Base-by-base conservation (phyloP, 2,113 vertebrate genomes). In the Coreoperca whiteheadi region DNA sequence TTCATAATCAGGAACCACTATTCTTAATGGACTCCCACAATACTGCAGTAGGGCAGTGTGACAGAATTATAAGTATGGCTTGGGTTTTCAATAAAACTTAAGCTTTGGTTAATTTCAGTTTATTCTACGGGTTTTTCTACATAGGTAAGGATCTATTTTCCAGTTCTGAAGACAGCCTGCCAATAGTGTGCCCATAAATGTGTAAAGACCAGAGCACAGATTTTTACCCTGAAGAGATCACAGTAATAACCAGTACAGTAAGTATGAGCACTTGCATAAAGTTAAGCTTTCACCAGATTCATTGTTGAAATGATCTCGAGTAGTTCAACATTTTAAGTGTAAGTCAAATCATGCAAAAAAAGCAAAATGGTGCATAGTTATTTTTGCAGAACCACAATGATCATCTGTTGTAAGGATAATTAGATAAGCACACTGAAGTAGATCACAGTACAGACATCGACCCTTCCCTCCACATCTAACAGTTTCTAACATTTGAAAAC, bases 241-340 rank as follows among this genome's bases (percentile, higher is more conserved):
- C 90, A 91, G 93, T 93, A 83, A 82, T 77, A 83, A 88, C 82
- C 86, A 86, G 65, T 91, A 87, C 79, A 92, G 88, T 90, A 75
- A 87, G 69, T 91, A 64, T 79, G 83, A 83, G 79, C 70, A 86
- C 68, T 91, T 91, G 83, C 77, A 85, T 86, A 84, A 82, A 76
- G 74, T 63, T 69, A 73, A 84, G 63, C 75, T 77, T 89, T 80
- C 64, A 80, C 82, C 76, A 77, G 64, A 83, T 48, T 64, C 69
- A 75, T 77, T 34, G 46, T 30, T 76, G 46, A 85, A 81, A 84
- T 81, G 21, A 78, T 82, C 79, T 87, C 59, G 87, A 68, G 61
- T 71, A 79, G 81, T 87, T 81, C 30, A 83, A 82, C 75, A 81
- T 73, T 72, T 77, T 25, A 86, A 76, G 39, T 67, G n/a, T 63